phyloP scores from a whole-genome alignment of 2,888 invertebrate species.

The Meteorus cinctellus region DNA sequence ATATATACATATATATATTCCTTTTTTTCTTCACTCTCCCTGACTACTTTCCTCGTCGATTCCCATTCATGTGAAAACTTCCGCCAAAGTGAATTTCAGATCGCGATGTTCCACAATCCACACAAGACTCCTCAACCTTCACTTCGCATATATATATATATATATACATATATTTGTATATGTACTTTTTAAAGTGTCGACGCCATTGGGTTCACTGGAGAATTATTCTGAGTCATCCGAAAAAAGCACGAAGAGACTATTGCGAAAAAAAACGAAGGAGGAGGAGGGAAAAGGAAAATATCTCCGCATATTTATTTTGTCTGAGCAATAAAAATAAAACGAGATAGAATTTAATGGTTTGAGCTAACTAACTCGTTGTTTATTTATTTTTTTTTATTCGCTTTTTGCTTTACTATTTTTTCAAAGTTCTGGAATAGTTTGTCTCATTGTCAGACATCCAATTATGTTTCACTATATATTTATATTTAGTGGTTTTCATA shows the following conservation, averaged over 20 bases:
- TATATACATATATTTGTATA: constrained; percentile 32
- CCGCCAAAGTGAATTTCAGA: constrained; percentile 62
- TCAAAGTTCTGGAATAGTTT: neutral
- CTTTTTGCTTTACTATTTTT: neutral
- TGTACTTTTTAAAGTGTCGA: constrained; percentile 38
- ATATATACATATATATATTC: neutral
- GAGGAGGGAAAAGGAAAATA: neutral
- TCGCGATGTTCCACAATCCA: constrained; percentile 44
- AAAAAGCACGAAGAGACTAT: constrained; percentile 6
- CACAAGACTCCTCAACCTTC: constrained; percentile 22
- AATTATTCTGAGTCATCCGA: constrained; percentile 8
- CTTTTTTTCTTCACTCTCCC: constrained; percentile 37
- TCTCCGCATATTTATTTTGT: constrained; percentile 11
- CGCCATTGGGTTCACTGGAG: constrained; percentile 6
- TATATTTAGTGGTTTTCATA: constrained; percentile 1
- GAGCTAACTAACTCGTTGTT: neutral
- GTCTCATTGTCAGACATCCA: neutral
- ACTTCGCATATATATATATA: neutral
- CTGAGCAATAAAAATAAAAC: neutral
- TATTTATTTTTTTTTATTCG: neutral
- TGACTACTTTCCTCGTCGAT: constrained; percentile 57
- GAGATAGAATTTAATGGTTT: neutral
- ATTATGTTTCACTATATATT: neutral
- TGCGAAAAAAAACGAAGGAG: neutral
- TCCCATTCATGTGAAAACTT: constrained; percentile 63